A percentile compares a stretch with the other conserved stretches of the same genome.
Evolutionary conservation across 2,797 vertebrate species (phyloP).

Genomic region (Falco naumanni): DNA sequence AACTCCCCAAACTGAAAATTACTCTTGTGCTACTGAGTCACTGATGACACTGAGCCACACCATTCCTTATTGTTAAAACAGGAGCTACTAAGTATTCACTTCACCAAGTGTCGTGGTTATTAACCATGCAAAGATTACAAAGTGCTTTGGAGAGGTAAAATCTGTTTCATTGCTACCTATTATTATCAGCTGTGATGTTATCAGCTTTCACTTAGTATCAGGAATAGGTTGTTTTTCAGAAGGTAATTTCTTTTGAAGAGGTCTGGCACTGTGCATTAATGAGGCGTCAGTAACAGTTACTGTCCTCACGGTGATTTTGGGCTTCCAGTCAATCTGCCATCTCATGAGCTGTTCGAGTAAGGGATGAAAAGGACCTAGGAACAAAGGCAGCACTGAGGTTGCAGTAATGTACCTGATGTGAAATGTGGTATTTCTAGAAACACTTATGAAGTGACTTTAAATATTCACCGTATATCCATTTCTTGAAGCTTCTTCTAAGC

Average conservation of each 20-base stretch:
- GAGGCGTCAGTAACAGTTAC: background rate
- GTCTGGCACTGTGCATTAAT: background rate
- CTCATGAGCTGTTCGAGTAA: background rate
- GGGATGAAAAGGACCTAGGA: background rate
- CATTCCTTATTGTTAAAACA: background rate
- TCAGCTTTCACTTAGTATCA: background rate
- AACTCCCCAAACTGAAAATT: background rate
- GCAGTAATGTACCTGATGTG: background rate
- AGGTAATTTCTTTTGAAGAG: background rate
- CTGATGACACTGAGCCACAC: background rate
- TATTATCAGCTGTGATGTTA: background rate
- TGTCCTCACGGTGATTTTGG: background rate
- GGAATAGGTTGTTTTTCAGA: background rate
- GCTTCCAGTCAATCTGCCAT: conserved; percentile 1
- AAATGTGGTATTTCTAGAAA: conserved; percentile 13
- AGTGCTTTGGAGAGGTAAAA: conserved; percentile 1
- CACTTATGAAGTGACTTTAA: background rate
- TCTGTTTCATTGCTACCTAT: background rate
- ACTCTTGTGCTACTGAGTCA: background rate
- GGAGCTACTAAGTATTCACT: background rate
- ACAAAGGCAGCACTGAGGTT: conserved; percentile 7
- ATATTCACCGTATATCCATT: background rate
- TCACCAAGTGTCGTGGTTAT: background rate
- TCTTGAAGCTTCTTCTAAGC: background rate
- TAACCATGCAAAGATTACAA: background rate